These are phyloP conservation scores for Callipepla californica DNA, from an alignment of 2,113 vertebrate genomes.

Conservation along the genomic window DNA sequence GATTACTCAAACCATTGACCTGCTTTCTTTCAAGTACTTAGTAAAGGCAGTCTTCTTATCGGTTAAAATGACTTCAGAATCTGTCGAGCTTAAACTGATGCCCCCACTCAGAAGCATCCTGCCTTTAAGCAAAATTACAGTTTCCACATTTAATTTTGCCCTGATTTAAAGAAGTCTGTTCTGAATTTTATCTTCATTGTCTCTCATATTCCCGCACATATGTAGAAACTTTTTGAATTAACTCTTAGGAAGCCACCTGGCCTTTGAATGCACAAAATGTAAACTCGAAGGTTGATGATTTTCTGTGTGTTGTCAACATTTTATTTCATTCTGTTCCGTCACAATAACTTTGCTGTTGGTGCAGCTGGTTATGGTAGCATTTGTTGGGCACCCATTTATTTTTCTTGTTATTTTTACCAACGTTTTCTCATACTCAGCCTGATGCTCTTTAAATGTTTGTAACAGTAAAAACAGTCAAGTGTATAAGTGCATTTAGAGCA, in stretches of 20 bases:
- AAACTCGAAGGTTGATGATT: background rate
- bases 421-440: background rate
- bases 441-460: background rate
- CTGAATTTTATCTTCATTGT: background rate
- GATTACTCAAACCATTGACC: background rate
- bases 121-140: background rate
- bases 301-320: background rate
- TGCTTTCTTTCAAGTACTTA: background rate
- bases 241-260: background rate
- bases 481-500: rapidly evolving
- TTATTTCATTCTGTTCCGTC: background rate
- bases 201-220: rapidly evolving
- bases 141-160: background rate
- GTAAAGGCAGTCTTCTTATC: background rate
- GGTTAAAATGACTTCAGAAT: background rate
- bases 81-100: background rate
- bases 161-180: background rate
- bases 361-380: background rate
- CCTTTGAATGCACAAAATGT: background rate
- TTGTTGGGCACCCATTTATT: background rate
- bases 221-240: background rate
- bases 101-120: background rate
- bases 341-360: background rate
- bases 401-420: background rate
- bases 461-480: rapidly evolving